These are phyloP conservation scores for Bombus breviceps DNA, from an alignment of 1,140 invertebrate genomes.

Conservation along the genomic window DNA sequence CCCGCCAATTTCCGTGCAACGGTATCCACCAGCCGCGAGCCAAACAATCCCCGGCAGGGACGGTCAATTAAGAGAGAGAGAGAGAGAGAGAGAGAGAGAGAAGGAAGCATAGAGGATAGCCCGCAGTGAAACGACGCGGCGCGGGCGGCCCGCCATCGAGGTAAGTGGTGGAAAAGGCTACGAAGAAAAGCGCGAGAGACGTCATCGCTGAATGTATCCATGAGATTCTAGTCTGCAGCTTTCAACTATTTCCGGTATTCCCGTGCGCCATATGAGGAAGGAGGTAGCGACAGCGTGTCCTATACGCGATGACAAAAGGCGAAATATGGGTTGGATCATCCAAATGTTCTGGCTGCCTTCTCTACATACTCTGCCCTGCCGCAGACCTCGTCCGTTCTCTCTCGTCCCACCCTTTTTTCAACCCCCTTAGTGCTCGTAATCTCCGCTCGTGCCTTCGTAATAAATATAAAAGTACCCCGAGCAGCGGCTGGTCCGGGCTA, in stretches of 20 bases:
- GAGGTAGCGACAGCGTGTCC: conserved; percentile 36
- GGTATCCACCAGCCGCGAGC: neutral
- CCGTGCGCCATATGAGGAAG: conserved; percentile 19
- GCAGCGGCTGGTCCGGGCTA: conserved; percentile 8
- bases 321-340: conserved; percentile 67
- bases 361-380: neutral
- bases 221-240: neutral
- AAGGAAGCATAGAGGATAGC: neutral
- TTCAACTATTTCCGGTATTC: conserved; percentile 32
- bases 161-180: conserved; percentile 22
- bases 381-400: neutral
- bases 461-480: conserved; percentile 76
- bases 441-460: conserved; percentile 68
- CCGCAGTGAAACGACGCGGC: conserved; percentile 4
- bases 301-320: conserved; percentile 69
- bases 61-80: conserved; percentile 6
- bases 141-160: neutral
- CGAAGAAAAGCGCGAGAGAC: conserved; percentile 31
- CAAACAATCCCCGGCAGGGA: neutral
- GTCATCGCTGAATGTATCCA: conserved; percentile 13
- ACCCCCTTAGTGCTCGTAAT: conserved; percentile 50
- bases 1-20: neutral
- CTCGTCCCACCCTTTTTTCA: too few species aligned
- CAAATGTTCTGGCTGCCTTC: conserved; percentile 26
- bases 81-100: neutral